Base-by-base conservation (phyloP, 1,140 invertebrate genomes). In the Grapholita molesta region DNA sequence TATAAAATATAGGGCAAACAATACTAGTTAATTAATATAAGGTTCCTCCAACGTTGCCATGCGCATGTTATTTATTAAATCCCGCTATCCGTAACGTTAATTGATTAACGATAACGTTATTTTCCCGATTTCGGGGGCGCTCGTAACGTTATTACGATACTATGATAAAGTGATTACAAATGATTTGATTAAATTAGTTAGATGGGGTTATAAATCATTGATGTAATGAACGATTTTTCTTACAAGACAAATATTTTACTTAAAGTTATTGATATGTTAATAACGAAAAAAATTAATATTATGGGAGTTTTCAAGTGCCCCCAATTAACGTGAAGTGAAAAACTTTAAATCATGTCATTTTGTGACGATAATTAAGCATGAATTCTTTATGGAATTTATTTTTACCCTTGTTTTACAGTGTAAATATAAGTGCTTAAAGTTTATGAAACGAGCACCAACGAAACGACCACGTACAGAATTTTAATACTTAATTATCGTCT, bases 51-150 rank as follows among this genome's bases (percentile, higher is more conserved):
- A 25, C n/a, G 53, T 28, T 55, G 53, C 53, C 53, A 30, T 61
- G 55, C 55, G 55, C 55, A 25, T 15, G 42, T 3, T 61, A 72
- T 73, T 74, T 73, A 76, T 77, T 74, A 70, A 71, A 71, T 71
- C 61, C 28, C 70, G 64, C 42, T 52, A 25, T 28, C 55, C 55
- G 55, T 25, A 28, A 61, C 25, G 32, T 38, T 74, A 79, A 81
- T 75, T 77, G 73, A 76, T 70, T 79, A 70, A 79, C 65, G 72
- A 75, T 68, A 42, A 61, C 55, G 68, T 69, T 67, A 67, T 67
- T 64, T 69, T 57, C 57, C 55, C 55, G 25, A 30, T 61, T 61
- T 61, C 55, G 55, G 55, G 55, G 5, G 55, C 55, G 55, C 25
- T 25, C 0, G 23, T 61, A 28, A 61, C 12, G 24, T 61, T 28